Evolutionary conservation across 2,113 vertebrate species (phyloP), one percentile per base, ranked within the genome.

Genomic region (Seriola aureovittata): DNA sequence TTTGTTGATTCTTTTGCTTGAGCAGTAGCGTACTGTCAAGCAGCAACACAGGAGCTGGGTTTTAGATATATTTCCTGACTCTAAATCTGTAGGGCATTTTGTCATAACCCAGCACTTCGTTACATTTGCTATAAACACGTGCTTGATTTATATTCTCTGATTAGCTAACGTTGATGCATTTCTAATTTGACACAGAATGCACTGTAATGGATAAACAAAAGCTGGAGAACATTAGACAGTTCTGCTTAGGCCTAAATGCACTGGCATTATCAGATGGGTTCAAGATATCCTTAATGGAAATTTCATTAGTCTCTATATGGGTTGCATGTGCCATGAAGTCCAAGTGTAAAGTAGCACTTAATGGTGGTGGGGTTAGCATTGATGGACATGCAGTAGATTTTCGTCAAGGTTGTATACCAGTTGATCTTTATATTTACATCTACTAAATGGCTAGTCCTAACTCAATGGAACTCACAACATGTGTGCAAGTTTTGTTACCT

Each of bases 251-350:
- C 29, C 63, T 65, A 72, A 85, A 84, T 85, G 71, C 57, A 76
- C 48, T 72, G 25, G 12, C 66, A 65, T 73, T 75, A 66, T 85
- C 50, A 85, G 76, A 89, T 73, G 63, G 70, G 54, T 57, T 70
- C 42, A 81, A 70, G 65, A 85, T 87, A 71, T 80, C 71, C 83
- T 59, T 85, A 89, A 91, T 90, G 85, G 88, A 90, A 88, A 85
- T 59, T 70, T 80, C 21, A 79, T 91, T 75, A 75, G 73, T 71
- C 40, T 73, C 19, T 44, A 75, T 90, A 62, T 75, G 78, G 80
- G 54, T 62, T 77, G 44, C n/a, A 81, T 64, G 54, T 71, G 78
- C 42, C 21, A 67, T 54, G 44, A 75, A 84, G 64, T 81, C 34
- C 63, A 74, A 78, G 38, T 48, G 48, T 74, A 16, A n/a, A 25